Evolutionary conservation across 1,140 invertebrate genomes (phyloP).

Genomic region (Gryon sp.): DNA sequence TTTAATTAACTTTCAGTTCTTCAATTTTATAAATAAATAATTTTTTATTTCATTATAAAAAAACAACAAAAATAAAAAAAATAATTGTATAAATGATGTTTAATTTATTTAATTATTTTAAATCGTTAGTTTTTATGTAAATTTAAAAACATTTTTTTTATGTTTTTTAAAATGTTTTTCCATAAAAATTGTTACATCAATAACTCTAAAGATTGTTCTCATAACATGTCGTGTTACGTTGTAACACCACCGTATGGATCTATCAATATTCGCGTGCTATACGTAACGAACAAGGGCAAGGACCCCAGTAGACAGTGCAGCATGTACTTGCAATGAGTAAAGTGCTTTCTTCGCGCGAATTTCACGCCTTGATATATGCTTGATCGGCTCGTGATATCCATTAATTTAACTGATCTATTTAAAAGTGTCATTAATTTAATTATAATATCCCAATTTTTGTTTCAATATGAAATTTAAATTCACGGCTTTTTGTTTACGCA

Average conservation of each 20-base stretch:
- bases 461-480: slow-evolving; percentile 71
- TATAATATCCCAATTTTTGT: not conserved
- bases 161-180: too few relatives aligned
- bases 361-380: slow-evolving; percentile 46
- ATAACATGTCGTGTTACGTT: slow-evolving; percentile 45
- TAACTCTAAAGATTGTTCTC: slow-evolving; percentile 34
- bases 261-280: slow-evolving; percentile 76
- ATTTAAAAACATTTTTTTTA: not conserved
- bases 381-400: not conserved
- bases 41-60: not conserved
- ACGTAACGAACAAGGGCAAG: slow-evolving; percentile 75
- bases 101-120: too few relatives aligned
- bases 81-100: not conserved
- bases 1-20: too few relatives aligned
- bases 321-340: slow-evolving; percentile 57
- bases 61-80: not conserved
- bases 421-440: not conserved
- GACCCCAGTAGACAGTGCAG: slow-evolving; percentile 70
- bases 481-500: slow-evolving; percentile 69
- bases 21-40: not conserved
- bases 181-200: slow-evolving; percentile 38
- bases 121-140: too few relatives aligned
- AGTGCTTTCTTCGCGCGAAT: slow-evolving; percentile 32
- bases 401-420: slow-evolving; percentile 1
- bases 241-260: slow-evolving; percentile 55